phyloP scores from a whole-genome alignment of 2,113 vertebrate genomes.

The Hemiscyllium ocellatum region DNA sequence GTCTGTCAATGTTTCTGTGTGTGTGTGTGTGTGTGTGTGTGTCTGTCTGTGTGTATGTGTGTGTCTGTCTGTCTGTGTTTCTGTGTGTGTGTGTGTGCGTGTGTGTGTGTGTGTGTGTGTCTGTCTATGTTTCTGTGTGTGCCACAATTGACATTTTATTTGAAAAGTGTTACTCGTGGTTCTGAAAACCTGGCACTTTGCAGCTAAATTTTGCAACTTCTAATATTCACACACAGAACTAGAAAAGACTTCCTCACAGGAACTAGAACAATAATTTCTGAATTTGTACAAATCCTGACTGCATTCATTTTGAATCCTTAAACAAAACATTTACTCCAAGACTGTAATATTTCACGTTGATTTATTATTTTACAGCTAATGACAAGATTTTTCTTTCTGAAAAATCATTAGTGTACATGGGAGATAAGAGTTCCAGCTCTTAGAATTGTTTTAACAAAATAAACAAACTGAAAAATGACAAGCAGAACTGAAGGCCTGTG shows the following conservation, averaged over 20 bases:
- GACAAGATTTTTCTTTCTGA: not conserved
- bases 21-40: no score
- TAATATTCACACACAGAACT: not conserved
- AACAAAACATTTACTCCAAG: not conserved
- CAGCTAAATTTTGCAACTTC: no score
- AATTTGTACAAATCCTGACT: not conserved
- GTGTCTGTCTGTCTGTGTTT: no score
- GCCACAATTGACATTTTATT: no score
- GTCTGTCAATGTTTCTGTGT: no score
- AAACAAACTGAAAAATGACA: not conserved
- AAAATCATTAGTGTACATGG: slow-evolving; percentile 9
- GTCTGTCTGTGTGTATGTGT: no score
- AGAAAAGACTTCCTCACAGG: not conserved
- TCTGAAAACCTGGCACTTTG: no score
- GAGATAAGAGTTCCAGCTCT: not conserved
- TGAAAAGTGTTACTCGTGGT: no score
- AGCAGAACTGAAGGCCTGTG: not conserved
- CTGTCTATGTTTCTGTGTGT: no score
- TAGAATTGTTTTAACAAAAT: slow-evolving; percentile 28
- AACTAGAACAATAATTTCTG: not conserved
- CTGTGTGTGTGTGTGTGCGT: no score
- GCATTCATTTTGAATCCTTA: not conserved
- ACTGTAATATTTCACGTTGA: slow-evolving; percentile 20
- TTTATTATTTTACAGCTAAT: not conserved
- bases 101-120: no score